A percentile compares a stretch with the other conserved stretches of the same genome.
Conservation (phyloP, 2,888 invertebrate genomes). For the Crematogaster levior region DNA sequence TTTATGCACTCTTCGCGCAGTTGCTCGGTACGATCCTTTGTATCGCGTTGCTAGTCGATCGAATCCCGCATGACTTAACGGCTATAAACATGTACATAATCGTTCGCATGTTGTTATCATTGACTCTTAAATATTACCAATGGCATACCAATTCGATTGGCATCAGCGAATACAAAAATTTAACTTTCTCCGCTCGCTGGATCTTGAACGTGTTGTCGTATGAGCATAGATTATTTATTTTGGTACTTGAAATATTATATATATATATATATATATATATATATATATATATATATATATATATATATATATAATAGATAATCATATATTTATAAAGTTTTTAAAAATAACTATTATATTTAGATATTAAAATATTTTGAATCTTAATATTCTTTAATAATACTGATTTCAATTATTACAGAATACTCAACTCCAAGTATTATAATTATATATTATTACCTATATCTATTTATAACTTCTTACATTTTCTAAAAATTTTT, state of each 20-base stretch:
- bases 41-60: neutral
- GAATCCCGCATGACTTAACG: conserved; percentile 8
- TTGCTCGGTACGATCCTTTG: conserved; percentile 10
- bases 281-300: too few species aligned
- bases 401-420: neutral
- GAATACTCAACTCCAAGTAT: neutral
- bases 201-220: neutral
- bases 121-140: conserved; percentile 28
- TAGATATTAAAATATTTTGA: neutral
- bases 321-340: too few species aligned
- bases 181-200: neutral
- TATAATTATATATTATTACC: too few species aligned
- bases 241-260: too few species aligned
- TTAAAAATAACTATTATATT: too few species aligned
- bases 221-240: neutral
- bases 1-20: conserved; percentile 23
- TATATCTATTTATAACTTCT: too few species aligned
- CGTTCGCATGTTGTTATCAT: neutral
- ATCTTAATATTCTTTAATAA: too few species aligned
- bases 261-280: too few species aligned
- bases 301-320: too few species aligned
- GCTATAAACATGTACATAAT: conserved; percentile 7
- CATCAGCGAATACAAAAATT: neutral
- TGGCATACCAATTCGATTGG: conserved; percentile 20
- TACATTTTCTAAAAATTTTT: neutral